Conservation (phyloP, 2,113 vertebrate species). For the Callipepla californica region DNA sequence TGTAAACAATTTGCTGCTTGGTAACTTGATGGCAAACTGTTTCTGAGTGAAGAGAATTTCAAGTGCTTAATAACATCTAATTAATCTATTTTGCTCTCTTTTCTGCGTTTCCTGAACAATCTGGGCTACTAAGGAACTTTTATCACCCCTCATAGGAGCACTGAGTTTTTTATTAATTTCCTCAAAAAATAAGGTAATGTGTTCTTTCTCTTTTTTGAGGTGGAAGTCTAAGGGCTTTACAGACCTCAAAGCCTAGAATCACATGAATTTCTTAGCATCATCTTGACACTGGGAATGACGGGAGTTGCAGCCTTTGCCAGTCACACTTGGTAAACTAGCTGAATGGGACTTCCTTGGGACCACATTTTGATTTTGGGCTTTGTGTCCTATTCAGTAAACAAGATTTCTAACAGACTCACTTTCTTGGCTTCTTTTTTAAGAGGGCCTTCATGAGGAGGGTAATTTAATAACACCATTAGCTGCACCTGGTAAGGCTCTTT, state of each 20-base stretch:
- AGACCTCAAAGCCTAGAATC: neutral
- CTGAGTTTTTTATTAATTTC: neutral
- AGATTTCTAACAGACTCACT: neutral
- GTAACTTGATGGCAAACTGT: neutral
- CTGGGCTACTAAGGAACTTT: neutral
- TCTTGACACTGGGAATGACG: neutral
- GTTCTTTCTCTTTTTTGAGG: neutral
- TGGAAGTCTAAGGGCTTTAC: neutral
- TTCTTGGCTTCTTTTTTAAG: neutral
- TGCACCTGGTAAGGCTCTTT: neutral
- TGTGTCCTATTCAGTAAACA: neutral
- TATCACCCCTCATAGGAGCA: neutral
- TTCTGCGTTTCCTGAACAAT: neutral
- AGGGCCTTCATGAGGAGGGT: neutral
- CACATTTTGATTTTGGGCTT: neutral
- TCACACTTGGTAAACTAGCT: neutral
- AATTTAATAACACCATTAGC: neutral
- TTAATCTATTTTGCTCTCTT: neutral
- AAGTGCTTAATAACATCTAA: neutral
- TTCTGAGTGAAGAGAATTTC: slow-evolving; percentile 18
- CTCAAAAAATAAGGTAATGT: neutral
- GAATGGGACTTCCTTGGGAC: neutral
- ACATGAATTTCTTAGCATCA: neutral
- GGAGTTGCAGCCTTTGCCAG: neutral
- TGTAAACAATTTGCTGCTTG: neutral